These are phyloP conservation scores for Drosophila hamatofila DNA, from an alignment of 2,888 invertebrate genomes.

Conservation along the genomic window DNA sequence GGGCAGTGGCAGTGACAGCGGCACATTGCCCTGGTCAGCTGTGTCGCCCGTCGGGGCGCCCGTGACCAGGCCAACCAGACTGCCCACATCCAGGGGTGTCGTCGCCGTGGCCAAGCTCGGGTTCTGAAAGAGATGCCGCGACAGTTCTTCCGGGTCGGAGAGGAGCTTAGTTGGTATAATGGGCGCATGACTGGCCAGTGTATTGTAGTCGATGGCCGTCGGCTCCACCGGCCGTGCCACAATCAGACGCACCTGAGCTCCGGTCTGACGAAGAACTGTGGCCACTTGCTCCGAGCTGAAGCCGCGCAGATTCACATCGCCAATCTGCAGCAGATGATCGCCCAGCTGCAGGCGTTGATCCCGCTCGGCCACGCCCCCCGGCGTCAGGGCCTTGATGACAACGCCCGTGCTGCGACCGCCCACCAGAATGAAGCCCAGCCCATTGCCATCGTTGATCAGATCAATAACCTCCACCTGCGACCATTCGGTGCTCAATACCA, in stretches of 20 bases:
- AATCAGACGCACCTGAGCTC: constrained; percentile 91
- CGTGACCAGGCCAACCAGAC: constrained; percentile 69
- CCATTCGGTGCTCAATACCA: constrained; percentile 99
- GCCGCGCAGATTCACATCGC: constrained; percentile 96
- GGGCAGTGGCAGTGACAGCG: constrained; percentile 19
- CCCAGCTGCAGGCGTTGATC: constrained; percentile 98
- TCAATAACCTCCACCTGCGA: constrained; percentile 99
- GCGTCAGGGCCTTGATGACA: constrained; percentile 98
- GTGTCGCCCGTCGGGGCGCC: constrained; percentile 62
- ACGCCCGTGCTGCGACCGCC: constrained; percentile 99
- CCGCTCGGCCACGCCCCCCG: constrained; percentile 98
- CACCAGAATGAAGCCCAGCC: constrained; percentile 99
- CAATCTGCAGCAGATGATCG: constrained; percentile 98
- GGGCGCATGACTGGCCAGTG: constrained; percentile 91
- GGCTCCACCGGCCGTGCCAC: constrained; percentile 97
- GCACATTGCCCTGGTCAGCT: constrained; percentile 56
- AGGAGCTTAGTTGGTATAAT: constrained; percentile 96
- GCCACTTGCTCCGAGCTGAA: constrained; percentile 98
- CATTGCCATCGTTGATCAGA: constrained; percentile 98
- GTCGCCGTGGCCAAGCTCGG: constrained; percentile 85
- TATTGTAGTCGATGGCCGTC: constrained; percentile 91
- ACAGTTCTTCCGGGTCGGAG: constrained; percentile 95
- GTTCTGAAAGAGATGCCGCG: constrained; percentile 92
- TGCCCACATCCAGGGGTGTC: constrained; percentile 65
- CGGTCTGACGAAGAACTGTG: constrained; percentile 90